Conservation (phyloP, 2,797 vertebrate species). For the Orestias chungarensis region DNA sequence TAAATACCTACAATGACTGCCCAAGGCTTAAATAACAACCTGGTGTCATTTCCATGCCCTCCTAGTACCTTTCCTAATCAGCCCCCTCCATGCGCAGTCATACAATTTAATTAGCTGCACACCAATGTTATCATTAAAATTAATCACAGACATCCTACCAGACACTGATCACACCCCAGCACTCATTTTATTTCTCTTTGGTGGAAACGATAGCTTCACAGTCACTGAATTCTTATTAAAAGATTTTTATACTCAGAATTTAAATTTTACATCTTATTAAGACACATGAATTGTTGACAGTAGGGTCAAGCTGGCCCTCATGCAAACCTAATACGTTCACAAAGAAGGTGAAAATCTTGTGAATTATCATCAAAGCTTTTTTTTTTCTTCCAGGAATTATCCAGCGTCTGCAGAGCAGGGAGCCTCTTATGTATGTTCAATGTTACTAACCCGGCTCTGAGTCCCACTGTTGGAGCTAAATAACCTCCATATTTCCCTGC, state of each 20-base stretch:
- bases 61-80: slow-evolving; percentile 55
- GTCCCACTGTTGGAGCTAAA: slow-evolving; percentile 57
- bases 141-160: slow-evolving; percentile 41
- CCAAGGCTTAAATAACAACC: slow-evolving; percentile 53
- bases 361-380: slow-evolving; percentile 36
- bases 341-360: slow-evolving; percentile 9
- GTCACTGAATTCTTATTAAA: neutral
- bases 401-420: slow-evolving; percentile 30
- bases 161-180: slow-evolving; percentile 27
- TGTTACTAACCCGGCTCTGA: slow-evolving; percentile 44
- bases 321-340: slow-evolving; percentile 1
- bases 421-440: slow-evolving; percentile 52
- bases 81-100: slow-evolving; percentile 42
- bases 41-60: slow-evolving; percentile 53
- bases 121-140: slow-evolving; percentile 54
- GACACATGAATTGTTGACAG: neutral
- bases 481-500: slow-evolving; percentile 69
- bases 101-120: slow-evolving; percentile 64
- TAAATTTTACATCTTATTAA: neutral
- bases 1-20: slow-evolving; percentile 30
- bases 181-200: slow-evolving; percentile 20
- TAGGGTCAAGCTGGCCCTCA: neutral
- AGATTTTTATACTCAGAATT: slow-evolving; percentile 10
- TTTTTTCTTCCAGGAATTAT: slow-evolving; percentile 22
- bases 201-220: slow-evolving; percentile 9